Base-by-base conservation (phyloP, 2,113 vertebrate species). In the Corythoichthys haematopterus region DNA sequence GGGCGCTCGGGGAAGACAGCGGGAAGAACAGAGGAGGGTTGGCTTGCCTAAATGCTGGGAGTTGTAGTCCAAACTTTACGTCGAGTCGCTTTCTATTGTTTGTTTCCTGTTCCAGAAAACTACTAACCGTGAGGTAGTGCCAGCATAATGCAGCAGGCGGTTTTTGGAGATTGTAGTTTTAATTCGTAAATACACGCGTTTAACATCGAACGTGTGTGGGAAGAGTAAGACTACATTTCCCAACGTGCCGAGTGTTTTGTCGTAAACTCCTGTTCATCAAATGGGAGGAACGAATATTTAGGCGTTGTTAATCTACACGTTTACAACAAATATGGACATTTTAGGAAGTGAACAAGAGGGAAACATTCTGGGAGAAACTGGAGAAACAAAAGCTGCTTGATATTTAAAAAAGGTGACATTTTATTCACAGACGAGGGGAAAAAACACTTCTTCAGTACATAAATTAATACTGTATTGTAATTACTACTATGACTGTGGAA, bases 291-390 rank as follows among this genome's bases (percentile, higher is more conserved):
- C 53, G 4, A 28, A 1, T 20, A 45, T 57, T 33, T 15, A 36
- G 51, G 66, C 52, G 91, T 91, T 91, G 90, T 91, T 90, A 89
- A 93, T 91, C 46, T 90, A 88, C 77, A 71, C 89, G 83, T 43
- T 43, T 43, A 28, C 20, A 43, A 43, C 40, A 43, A 66, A 1
- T 2, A 91, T 91, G 90, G 90, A 89, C 20, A 84, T 80, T 0
- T 86, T 84, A 8, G 90, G 20, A 28, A 28, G 20, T 28, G 20
- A 28, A 28, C 20, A 28, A 28, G 20, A 28, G 20, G 20, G 20
- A 28, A 43, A 43, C 3, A 43, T 43, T 4, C 9, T 43, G 52
- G 53, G 74, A 71, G 88, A 87, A 38, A 33, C 52, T 2, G 89
- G 91, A 61, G 89, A 85, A 75, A 67, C 72, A 1, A 91, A 88